Evolutionary conservation across 2,113 vertebrate species (phyloP).

Genomic region (Okapia johnstoni): DNA sequence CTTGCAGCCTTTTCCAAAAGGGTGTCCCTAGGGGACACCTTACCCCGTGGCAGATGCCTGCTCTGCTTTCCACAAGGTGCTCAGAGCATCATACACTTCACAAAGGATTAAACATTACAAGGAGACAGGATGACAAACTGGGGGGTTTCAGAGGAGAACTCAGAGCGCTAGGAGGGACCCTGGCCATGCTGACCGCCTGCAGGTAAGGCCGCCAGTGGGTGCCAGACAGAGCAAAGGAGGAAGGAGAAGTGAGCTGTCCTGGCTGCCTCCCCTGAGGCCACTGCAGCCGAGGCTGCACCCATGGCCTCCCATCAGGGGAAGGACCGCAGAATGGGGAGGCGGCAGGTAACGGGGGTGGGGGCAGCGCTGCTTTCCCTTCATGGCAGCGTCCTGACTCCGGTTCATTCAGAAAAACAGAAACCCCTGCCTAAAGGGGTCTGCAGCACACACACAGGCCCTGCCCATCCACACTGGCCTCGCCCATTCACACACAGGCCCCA

Average conservation of each 20-base stretch:
- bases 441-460: neutral
- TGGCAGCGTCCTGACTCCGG: accelerated
- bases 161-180: too few species aligned
- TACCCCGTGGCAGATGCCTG: accelerated
- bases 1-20: neutral
- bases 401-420: neutral
- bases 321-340: neutral
- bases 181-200: accelerated
- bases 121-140: neutral
- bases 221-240: accelerated
- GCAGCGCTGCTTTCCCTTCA: accelerated
- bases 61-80: too few species aligned
- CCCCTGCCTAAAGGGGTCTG: neutral
- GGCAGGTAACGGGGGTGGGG: accelerated
- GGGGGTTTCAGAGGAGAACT: too few species aligned
- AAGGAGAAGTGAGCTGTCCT: accelerated
- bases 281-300: too few species aligned
- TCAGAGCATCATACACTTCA: neutral
- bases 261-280: neutral
- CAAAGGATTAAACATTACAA: neutral
- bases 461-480: neutral
- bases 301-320: accelerated
- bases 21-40: too few species aligned
- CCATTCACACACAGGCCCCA: neutral
- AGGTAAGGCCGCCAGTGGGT: accelerated